Evolutionary conservation across 2,113 vertebrate species (phyloP).

Genomic region (Stomatorhinus ivindoensis): DNA sequence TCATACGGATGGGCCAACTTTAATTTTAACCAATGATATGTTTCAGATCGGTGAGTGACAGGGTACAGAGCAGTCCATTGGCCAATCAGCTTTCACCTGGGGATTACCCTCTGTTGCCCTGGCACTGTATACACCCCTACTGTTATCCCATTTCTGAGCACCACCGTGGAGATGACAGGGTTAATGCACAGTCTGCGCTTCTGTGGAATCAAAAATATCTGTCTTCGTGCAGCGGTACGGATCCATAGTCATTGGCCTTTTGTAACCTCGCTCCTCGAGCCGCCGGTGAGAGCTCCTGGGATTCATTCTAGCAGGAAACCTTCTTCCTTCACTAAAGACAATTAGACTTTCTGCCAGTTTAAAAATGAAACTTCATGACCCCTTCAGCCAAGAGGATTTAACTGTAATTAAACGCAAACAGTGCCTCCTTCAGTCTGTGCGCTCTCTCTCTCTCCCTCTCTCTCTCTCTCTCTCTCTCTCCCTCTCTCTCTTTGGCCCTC

Average conservation of each 20-base stretch:
- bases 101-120: not conserved
- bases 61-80: not conserved
- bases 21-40: not conserved
- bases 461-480: not conserved
- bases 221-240: too few relatives aligned
- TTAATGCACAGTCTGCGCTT: not conserved
- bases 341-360: conserved; percentile 2
- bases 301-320: not conserved
- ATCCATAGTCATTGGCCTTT: conserved; percentile 5
- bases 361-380: not conserved
- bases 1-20: not conserved
- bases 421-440: not conserved
- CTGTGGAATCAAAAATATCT: not conserved
- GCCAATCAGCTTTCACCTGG: not conserved
- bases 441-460: not conserved
- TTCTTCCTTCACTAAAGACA: not conserved
- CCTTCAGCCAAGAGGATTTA: not conserved
- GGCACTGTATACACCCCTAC: not conserved
- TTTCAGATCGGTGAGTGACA: not conserved
- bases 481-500: not conserved
- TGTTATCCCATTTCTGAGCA: not conserved
- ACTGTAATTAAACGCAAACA: not conserved
- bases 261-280: not conserved
- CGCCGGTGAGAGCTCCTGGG: not conserved
- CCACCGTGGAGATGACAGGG: not conserved